Base-by-base conservation (phyloP, 2,888 invertebrate genomes). In the Dryobotodes eremita region DNA sequence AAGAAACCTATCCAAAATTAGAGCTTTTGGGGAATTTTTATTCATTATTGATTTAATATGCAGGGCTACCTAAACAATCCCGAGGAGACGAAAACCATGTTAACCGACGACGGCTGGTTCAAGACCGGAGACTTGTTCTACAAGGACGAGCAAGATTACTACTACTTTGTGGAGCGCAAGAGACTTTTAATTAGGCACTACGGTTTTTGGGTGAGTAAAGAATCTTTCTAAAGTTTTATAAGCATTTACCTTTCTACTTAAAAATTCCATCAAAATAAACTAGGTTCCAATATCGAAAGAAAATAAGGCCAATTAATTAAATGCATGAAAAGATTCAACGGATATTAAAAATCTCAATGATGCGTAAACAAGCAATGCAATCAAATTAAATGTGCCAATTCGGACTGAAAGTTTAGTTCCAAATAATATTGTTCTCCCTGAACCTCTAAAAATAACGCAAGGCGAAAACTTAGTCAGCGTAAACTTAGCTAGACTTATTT, bases 101-200 rank as follows among this genome's bases (percentile, higher is more conserved):
- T 93, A 64, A 92, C 92, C 8, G 88, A 90, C 13, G 92, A 94
- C 64, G 94, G 92, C 5, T 94, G 93, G 92, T 82, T 94, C 68
- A 92, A 89, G 72, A 94, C 94, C 5, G 94, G 93, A 46, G 93
- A 94, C 83, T 86, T 94, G 36, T 93, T 94, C 77, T 91, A 90
- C 84, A 91, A 77, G 79, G 92, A 93, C 78, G 90, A 92, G 11
- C 79, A 91, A 26, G 83, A 91, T 61, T 90, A 90, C 81, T 94
- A 91, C 81, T 93, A 89, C 85, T 94, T 92, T 62, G 92, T 93
- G 23, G 93, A 94, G 80, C 89, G 93, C 71, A 92, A 91, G 83
- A 84, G 92, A 83, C 90, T 93, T 78, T 82, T 94, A 79, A 92
- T 94, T 83, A 94, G 92, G 80, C 91, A 93, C 82, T 90, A 84